These are phyloP conservation scores for Drosophila kikkawai DNA, from an alignment of 1,140 invertebrate genomes.

Conservation along the genomic window DNA sequence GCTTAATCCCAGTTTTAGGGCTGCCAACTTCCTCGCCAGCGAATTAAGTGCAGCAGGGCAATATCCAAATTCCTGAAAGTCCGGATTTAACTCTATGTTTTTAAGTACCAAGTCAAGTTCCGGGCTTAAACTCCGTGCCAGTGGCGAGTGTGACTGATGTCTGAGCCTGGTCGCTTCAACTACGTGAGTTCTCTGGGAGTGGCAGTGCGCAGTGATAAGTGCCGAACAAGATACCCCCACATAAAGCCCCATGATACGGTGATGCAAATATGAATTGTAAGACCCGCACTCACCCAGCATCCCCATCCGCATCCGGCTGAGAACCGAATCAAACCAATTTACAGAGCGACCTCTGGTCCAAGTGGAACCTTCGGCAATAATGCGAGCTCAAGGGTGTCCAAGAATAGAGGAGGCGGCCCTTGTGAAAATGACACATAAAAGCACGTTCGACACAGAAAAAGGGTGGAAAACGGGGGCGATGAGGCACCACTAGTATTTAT, in stretches of 20 bases:
- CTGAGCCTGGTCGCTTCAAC: constrained; percentile 21
- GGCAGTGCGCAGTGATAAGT: constrained; percentile 2
- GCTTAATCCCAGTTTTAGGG: constrained; percentile 17
- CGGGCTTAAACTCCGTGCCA: not conserved
- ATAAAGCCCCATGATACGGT: not conserved
- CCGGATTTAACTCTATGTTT: not conserved
- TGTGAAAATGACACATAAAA: constrained; percentile 31
- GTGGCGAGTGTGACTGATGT: constrained; percentile 29
- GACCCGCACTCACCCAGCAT: constrained; percentile 3
- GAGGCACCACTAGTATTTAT: constrained; percentile 1
- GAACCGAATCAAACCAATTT: constrained; percentile 23
- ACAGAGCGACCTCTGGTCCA: constrained; percentile 17
- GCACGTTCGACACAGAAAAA: constrained; percentile 44
- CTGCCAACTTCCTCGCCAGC: constrained; percentile 7
- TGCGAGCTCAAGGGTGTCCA: constrained; percentile 28
- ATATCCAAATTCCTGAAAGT: constrained; percentile 7
- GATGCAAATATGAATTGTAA: not conserved
- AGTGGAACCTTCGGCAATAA: constrained; percentile 41
- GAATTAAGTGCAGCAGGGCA: constrained; percentile 10
- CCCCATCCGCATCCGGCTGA: constrained; percentile 3
- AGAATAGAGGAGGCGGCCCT: constrained; percentile 26
- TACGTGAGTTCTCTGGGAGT: constrained; percentile 24
- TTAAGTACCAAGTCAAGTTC: not conserved
- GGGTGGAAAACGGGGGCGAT: not conserved
- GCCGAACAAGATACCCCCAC: not conserved